Base-by-base conservation (phyloP, 2,113 vertebrate genomes). In the Chaetops frenatus region DNA sequence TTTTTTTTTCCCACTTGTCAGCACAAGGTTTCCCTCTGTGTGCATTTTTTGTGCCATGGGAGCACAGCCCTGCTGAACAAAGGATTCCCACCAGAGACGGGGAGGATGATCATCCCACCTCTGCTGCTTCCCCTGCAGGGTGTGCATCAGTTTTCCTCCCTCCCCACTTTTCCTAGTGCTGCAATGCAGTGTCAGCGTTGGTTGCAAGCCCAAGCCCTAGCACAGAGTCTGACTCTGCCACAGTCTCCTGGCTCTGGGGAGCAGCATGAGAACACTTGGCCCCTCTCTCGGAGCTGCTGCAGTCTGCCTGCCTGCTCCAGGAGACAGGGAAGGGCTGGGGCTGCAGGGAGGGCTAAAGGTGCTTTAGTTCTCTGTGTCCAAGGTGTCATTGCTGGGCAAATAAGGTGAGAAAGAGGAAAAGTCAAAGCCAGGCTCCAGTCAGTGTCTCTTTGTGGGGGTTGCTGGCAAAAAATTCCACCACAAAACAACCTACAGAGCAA, bases 111-210 rank as follows among this genome's bases (percentile, higher is more conserved):
- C 38, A 38, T 38, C 24, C 70, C 72, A 40, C 21, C 33, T 36
- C 25, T 60, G 53, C 47, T 71, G 51, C 47, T 94, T 73, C 61
- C 54, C 69, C 76, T 5, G 29, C 94, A 80, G 81, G 88, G 38
- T 65, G 65, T 80, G 23, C 15, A 6, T 36, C 14, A 4, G 12
- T 38, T 91, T 70, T 81, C 25, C 77, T 95, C 87, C 90, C 91
- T 94, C 78, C 86, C 25, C 73, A 67, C 81, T 94, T 92, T 79
- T 44, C 84, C 64, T 60, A 6, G 56, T 96, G 88, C 95, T 97
- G 96, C 96, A 97, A 92, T 97, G 97, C 96, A 96, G 95, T 84
- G 92, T 90, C 92, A 91, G 91, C 6, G 51, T 58, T 95, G 95
- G 94, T 94, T 90, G 80, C 80, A 87, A 96, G 93, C 90, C 95